Conservation (phyloP, 2,797 vertebrate genomes). For the Hephaestus fuliginosus region DNA sequence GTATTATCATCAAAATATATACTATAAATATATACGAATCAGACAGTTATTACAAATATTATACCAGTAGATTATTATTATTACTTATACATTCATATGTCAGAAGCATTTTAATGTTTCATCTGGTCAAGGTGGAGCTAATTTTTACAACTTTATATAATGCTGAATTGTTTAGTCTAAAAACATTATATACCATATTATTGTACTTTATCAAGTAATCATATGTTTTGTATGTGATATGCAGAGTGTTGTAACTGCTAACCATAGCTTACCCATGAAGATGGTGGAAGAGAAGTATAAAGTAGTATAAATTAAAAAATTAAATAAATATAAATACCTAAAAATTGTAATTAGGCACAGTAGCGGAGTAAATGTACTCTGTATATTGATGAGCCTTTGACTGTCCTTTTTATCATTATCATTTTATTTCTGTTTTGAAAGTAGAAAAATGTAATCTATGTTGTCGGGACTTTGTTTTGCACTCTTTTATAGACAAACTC, state of each 20-base stretch:
- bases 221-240: background rate
- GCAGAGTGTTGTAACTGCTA: background rate
- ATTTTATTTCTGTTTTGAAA: background rate
- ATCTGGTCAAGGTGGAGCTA: background rate
- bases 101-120: background rate
- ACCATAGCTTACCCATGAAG: background rate
- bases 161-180: background rate
- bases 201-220: background rate
- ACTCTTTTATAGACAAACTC: conserved; percentile 54
- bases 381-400: background rate
- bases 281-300: background rate
- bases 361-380: background rate
- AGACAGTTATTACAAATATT: background rate
- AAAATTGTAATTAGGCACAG: background rate
- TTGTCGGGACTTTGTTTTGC: conserved; percentile 48
- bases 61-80: background rate
- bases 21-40: background rate
- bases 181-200: background rate
- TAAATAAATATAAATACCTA: background rate
- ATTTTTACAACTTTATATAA: background rate
- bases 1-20: conserved; percentile 2
- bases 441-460: background rate
- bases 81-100: no score
- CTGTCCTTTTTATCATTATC: background rate
- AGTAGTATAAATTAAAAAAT: background rate